Base-by-base conservation (phyloP, 2,797 vertebrate species). In the Gallinago stenura region DNA sequence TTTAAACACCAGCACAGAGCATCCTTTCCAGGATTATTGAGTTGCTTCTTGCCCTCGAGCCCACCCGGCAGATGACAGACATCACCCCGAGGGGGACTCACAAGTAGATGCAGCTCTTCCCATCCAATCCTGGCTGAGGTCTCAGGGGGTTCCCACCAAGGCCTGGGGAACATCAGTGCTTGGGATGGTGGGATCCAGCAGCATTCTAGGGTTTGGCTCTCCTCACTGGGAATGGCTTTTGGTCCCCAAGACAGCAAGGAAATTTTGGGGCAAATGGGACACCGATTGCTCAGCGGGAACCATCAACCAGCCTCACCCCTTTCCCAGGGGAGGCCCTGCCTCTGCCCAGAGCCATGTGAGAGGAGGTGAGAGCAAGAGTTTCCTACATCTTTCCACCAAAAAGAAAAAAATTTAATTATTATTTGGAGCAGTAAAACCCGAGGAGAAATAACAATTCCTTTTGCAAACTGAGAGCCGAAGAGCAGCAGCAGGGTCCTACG, bases 91-190 rank as follows among this genome's bases (percentile, higher is more conserved):
- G 1, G 0, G 30, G n/a, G 20, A 79, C 76, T 54, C 41, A 68
- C 19, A 13, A 16, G 35, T 24, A 37, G 39, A 24, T 10, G 39
- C 21, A 12, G 46, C 33, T 68, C 48, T 21, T 20, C 12, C 15
- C 54, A 57, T 8, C 60, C 33, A 35, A 41, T 30, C 64, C 71
- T 13, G 3, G 25, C 64, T 33, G 57, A 53, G 62, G 54, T 43
- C 33, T 46, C 10, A 5, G 33, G 46, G 19, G n/a, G 30, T 4
- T 48, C 24, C 57, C 50, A n/a, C 8, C 6, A 28, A 35, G 15
- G 48, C 21, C 25, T 5, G 0, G 61, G 12, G 31, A 41, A 15
- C 48, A 56, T 3, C 5, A 1, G 25, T 48, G 46, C 48, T 46
- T 6, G 24, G 26, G 33, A 26, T 28, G 35, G 31, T 20, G 1